phyloP scores from a whole-genome alignment of 2,113 vertebrate genomes.

The Myiagra hebetior region DNA sequence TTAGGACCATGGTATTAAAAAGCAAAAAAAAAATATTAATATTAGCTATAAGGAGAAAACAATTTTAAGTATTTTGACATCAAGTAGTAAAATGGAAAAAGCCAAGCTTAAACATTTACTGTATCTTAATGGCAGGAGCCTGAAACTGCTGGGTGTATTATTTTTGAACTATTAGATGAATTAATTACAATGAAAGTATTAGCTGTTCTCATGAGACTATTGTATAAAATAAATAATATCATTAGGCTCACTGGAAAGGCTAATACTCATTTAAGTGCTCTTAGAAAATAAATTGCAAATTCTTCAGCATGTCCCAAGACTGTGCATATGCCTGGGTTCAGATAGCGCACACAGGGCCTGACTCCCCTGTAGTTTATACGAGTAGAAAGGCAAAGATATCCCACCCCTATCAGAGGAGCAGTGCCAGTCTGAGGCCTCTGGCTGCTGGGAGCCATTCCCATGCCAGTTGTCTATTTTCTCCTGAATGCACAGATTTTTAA shows the following conservation, averaged over 20 bases:
- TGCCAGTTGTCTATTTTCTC: neutral
- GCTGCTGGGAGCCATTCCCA: neutral
- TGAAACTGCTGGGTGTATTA: neutral
- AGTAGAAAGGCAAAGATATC: neutral
- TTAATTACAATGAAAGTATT: slow-evolving; percentile 28
- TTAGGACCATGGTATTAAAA: slow-evolving; percentile 62
- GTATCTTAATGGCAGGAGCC: neutral
- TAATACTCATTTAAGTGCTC: neutral
- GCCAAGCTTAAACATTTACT: neutral
- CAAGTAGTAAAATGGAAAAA: slow-evolving; percentile 65
- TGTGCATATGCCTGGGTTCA: neutral
- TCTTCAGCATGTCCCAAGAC: neutral
- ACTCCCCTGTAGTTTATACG: neutral
- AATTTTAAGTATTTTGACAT: slow-evolving; percentile 73
- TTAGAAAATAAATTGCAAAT: neutral
- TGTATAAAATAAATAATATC: neutral
- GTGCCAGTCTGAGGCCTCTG: neutral
- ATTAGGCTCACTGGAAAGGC: neutral
- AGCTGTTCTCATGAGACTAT: neutral
- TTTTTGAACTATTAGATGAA: neutral
- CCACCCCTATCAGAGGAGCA: neutral
- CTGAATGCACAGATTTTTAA: neutral
- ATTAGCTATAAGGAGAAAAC: slow-evolving; percentile 56
- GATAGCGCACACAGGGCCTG: neutral
- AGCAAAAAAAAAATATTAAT: slow-evolving; percentile 11